These are phyloP conservation scores for Pterobdella sp. DNA, from an alignment of 2,888 invertebrate genomes.

Conservation along the genomic window DNA sequence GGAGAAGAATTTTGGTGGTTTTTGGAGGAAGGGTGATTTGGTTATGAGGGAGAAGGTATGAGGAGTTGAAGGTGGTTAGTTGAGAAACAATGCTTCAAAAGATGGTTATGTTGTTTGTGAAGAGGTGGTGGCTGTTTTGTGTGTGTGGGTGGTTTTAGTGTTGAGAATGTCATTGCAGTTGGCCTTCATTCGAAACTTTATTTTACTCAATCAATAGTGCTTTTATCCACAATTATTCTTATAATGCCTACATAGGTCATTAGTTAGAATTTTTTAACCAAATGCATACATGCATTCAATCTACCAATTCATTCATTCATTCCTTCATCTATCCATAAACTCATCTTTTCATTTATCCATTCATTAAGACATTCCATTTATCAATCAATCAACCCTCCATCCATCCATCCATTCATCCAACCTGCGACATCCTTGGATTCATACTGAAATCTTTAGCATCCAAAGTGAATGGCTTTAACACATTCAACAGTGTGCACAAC, in stretches of 20 bases:
- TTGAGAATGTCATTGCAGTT: background rate
- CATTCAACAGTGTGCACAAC: slow-evolving; percentile 82
- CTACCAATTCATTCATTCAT: background rate
- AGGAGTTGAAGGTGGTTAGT: background rate
- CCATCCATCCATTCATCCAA: slow-evolving; percentile 47
- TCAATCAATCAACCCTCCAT: too few species aligned
- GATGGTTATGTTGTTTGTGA: too few species aligned
- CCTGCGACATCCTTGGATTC: slow-evolving; percentile 92
- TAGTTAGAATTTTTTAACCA: too few species aligned
- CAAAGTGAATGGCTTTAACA: slow-evolving; percentile 73
- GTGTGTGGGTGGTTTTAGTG: background rate
- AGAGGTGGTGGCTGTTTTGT: background rate
- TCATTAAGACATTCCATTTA: too few species aligned
- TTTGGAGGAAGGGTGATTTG: background rate
- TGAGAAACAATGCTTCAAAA: background rate
- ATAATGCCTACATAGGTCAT: too few species aligned
- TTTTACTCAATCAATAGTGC: too few species aligned
- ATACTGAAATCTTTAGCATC: slow-evolving; percentile 88
- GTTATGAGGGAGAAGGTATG: background rate
- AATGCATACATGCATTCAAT: too few species aligned
- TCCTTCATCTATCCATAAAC: background rate
- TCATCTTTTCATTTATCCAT: too few species aligned
- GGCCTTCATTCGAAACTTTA: too few species aligned
- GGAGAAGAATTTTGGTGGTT: background rate
- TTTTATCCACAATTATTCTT: too few species aligned